phyloP scores from a whole-genome alignment of 2,888 invertebrate species.

The Noctua janthina region DNA sequence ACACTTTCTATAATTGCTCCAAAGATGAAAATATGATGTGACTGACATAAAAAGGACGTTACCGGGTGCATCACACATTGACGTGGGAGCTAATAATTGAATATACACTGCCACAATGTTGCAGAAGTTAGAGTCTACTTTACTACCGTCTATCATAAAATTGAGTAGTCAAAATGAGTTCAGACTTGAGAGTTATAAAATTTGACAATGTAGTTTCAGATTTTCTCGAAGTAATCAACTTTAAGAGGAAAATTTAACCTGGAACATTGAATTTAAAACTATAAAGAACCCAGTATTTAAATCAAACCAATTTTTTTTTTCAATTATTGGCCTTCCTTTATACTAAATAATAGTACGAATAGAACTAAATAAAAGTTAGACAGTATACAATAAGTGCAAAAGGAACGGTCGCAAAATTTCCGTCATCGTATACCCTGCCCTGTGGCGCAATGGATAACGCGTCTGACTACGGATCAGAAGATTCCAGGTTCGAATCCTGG shows the following conservation, averaged over 20 bases:
- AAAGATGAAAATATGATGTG: not conserved
- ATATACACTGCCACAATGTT: constrained; percentile 10
- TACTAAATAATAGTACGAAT: too few relatives aligned
- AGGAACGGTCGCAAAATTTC: constrained; percentile 92
- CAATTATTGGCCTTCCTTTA: not conserved
- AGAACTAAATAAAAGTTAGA: not conserved
- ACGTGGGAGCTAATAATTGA: too few relatives aligned
- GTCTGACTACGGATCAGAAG: constrained; percentile 92
- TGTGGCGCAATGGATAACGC: constrained; percentile 90
- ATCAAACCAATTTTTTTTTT: not conserved
- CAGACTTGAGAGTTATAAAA: constrained; percentile 23
- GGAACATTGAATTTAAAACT: not conserved
- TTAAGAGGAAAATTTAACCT: not conserved
- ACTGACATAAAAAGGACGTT: not conserved
- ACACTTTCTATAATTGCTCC: not conserved
- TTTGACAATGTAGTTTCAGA: constrained; percentile 17
- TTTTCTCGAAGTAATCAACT: not conserved
- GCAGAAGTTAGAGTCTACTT: constrained; percentile 2
- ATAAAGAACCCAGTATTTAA: not conserved
- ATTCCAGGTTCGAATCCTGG: constrained; percentile 93
- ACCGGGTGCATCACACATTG: not conserved
- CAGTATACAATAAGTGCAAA: not conserved
- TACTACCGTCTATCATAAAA: constrained; percentile 20
- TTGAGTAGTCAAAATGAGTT: constrained; percentile 16
- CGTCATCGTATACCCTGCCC: constrained; percentile 89